phyloP scores from a whole-genome alignment of 2,888 invertebrate genomes.

The Crepidodera aurea region DNA sequence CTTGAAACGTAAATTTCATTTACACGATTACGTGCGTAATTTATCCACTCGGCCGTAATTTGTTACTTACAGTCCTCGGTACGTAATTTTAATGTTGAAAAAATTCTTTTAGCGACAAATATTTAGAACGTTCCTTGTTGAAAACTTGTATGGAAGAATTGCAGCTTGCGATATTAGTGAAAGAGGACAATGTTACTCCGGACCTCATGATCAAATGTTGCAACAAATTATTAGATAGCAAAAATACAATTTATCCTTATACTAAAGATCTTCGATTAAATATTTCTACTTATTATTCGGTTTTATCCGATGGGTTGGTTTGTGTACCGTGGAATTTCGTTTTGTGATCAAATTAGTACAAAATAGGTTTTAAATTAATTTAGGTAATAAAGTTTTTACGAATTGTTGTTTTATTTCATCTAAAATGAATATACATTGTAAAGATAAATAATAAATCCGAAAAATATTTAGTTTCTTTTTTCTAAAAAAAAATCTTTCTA shows the following conservation, averaged over 20 bases:
- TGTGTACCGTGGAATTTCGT: slow-evolving; percentile 95
- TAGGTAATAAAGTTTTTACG: not conserved
- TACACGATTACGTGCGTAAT: too few species aligned
- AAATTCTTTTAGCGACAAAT: slow-evolving; percentile 72
- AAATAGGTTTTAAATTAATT: not conserved
- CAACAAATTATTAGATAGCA: slow-evolving; percentile 70
- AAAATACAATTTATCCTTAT: slow-evolving; percentile 60
- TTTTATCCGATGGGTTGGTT: slow-evolving; percentile 87
- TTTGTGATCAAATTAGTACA: slow-evolving; percentile 54
- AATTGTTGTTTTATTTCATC: not conserved
- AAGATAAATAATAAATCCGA: too few species aligned
- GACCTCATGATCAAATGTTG: slow-evolving; percentile 89
- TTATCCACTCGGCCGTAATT: too few species aligned
- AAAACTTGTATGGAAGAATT: slow-evolving; percentile 73
- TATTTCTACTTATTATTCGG: slow-evolving; percentile 90
- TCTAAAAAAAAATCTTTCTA: too few species aligned
- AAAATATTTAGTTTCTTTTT: too few species aligned
- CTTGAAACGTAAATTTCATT: too few species aligned
- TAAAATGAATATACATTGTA: too few species aligned
- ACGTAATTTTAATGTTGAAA: not conserved
- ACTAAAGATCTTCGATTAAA: slow-evolving; percentile 77
- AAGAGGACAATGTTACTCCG: slow-evolving; percentile 91
- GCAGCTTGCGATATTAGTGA: slow-evolving; percentile 75
- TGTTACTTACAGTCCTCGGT: not conserved
- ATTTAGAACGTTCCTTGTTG: slow-evolving; percentile 79